Percentiles rank a stretch among this genome's conserved stretches.
phyloP scores from a whole-genome alignment of 2,113 vertebrate species.

The Etia nguti region DNA sequence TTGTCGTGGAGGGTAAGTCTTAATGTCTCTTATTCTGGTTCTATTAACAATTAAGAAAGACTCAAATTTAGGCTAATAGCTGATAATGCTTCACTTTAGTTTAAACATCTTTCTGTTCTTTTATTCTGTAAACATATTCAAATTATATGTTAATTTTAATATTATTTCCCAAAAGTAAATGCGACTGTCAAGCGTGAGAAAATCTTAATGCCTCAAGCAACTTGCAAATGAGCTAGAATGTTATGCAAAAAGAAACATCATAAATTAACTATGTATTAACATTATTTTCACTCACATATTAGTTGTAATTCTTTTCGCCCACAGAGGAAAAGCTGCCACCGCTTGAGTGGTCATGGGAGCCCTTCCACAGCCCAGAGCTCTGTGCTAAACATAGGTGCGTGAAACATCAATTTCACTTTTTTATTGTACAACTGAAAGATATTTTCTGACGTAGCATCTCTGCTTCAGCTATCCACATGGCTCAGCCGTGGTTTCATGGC shows the following conservation, averaged over 20 bases:
- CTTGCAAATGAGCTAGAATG: background rate
- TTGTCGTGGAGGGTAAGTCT: conserved; percentile 89
- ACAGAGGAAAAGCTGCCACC: conserved; percentile 90
- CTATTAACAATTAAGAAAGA: background rate
- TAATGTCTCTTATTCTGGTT: background rate
- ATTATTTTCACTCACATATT: background rate
- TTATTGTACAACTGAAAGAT: background rate
- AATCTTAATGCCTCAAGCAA: background rate
- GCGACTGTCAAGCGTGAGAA: background rate
- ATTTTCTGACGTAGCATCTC: background rate
- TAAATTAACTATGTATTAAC: background rate
- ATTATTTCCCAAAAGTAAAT: background rate
- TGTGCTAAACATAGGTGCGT: conserved; percentile 79
- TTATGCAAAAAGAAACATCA: background rate
- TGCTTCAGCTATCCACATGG: conserved; percentile 81
- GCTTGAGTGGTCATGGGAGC: conserved; percentile 84
- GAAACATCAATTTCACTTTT: background rate
- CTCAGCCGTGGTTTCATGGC: conserved; percentile 95
- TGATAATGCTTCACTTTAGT: background rate
- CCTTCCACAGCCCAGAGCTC: conserved; percentile 79
- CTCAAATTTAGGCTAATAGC: background rate
- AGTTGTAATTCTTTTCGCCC: conserved; percentile 26
- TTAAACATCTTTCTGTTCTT: background rate
- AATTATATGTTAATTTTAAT: background rate
- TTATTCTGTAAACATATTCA: background rate